Evolutionary conservation across 53 echinoderm and acorn worm species (phyloP), one percentile per base, ranked within the genome.

Genomic region (Crossaster papposus): DNA sequence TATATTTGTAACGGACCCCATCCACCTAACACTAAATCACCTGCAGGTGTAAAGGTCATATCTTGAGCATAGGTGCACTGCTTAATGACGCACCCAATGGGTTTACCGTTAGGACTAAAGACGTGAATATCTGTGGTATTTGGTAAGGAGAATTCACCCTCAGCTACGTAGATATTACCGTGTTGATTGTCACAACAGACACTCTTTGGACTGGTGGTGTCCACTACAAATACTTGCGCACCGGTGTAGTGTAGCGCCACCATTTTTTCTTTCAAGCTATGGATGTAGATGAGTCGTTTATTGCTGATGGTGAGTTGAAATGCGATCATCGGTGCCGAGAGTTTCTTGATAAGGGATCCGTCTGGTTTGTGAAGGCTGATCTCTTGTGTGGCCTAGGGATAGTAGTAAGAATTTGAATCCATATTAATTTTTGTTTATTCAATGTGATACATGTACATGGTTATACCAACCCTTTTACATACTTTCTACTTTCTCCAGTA

Each of bases 161-260:
- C 53, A 0, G 54, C 84, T 36, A 72, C 53, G 51, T 84, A 84
- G 51, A 84, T 72, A 20, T 35, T 72, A 11, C 84, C 84, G 28
- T 84, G 68, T 28, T 31, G 22, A 65, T 44, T 44, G 44, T 84
- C 51, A 72, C 84, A 72, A 51, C 71, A 84, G 23, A 84, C 30
- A 22, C 84, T 65, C 14, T 51, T 71, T 44, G 84, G 84, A 9
- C 33, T 55, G 9, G n/a, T 14, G 1, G 35, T 36, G 38, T 65
- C 65, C 6, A 65, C 13, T 37, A 9, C 26, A 44, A 78, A 78
- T 23, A 22, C 20, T n/a, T 17, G 33, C 6, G 1, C 36, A 34
- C 65, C 36, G 54, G 35, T 82, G 65, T 54, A 65, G 65, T 78
- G 44, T 13, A 50, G 17, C 0, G 81, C 12, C 33, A 64, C 34